A percentile compares a stretch with the other conserved stretches of the same genome.
Evolutionary conservation across 2,888 invertebrate genomes (phyloP).

Genomic region (Spilosoma lubricipeda): DNA sequence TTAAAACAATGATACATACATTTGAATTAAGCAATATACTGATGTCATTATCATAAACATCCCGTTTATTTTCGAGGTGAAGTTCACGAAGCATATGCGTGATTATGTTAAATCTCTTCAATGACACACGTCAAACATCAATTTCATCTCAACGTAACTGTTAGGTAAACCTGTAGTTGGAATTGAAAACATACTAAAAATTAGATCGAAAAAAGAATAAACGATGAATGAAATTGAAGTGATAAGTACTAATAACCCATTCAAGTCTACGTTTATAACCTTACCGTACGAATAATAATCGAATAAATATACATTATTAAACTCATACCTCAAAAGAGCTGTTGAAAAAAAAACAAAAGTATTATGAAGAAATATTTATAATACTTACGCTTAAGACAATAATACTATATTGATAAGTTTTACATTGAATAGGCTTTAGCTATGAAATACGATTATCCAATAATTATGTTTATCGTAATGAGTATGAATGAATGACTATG

Average conservation of each 20-base stretch:
- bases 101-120: slow-evolving; percentile 49
- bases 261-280: background rate
- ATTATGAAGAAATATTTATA: background rate
- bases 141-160: slow-evolving; percentile 22
- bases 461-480: background rate
- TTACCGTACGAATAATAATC: background rate
- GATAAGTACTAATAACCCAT: background rate
- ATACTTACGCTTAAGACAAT: background rate
- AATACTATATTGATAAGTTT: background rate
- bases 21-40: slow-evolving; percentile 36
- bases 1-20: slow-evolving; percentile 21
- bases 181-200: slow-evolving; percentile 29
- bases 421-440: background rate
- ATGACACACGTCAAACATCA: slow-evolving; percentile 34
- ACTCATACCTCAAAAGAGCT: background rate
- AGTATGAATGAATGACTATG: background rate
- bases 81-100: slow-evolving; percentile 54
- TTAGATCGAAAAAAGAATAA: background rate
- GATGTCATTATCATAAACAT: slow-evolving; percentile 35
- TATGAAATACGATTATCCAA: background rate
- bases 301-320: background rate
- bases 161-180: slow-evolving; percentile 37
- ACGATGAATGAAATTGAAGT: slow-evolving; percentile 23
- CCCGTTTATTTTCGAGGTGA: slow-evolving; percentile 49
- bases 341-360: background rate